Percentiles rank a stretch among this genome's conserved stretches.
Evolutionary conservation across 2,888 invertebrate genomes (phyloP).

Genomic region (Venusia cambrica): DNA sequence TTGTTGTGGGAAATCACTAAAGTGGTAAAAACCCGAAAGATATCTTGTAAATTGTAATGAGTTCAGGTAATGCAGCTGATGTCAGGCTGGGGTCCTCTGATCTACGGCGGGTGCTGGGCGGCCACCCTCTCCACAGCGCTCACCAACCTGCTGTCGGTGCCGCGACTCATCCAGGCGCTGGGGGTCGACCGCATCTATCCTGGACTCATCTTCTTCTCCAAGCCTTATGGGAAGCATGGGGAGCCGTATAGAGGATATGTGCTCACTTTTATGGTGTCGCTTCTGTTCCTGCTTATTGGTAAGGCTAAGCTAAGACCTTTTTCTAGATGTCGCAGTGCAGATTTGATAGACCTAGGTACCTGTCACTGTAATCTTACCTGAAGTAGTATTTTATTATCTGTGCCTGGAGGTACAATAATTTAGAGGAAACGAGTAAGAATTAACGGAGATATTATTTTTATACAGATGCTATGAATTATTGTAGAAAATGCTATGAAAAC

Average conservation of each 20-base stretch:
- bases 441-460: no score
- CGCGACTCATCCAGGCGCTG: slow-evolving; percentile 92
- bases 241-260: slow-evolving; percentile 95
- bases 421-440: no score
- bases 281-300: slow-evolving; percentile 94
- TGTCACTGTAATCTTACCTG: no score
- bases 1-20: no score
- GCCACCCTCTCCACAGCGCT: slow-evolving; percentile 98
- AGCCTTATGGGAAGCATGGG: slow-evolving; percentile 90
- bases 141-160: slow-evolving; percentile 96
- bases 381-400: no score
- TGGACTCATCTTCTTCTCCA: slow-evolving; percentile 93
- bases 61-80: slow-evolving; percentile 92
- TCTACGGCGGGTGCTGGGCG: slow-evolving; percentile 97
- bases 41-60: no score
- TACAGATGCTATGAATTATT: no score
- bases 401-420: no score
- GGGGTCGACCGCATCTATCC: slow-evolving; percentile 97
- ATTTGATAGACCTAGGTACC: no score
- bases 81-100: slow-evolving; percentile 93
- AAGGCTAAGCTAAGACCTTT: slow-evolving; percentile 35
- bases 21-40: no score
- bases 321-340: no score
- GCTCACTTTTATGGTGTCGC: slow-evolving; percentile 93
- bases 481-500: no score